These are phyloP conservation scores for Triops cancriformis DNA, from an alignment of 1,140 invertebrate species.

Conservation along the genomic window DNA sequence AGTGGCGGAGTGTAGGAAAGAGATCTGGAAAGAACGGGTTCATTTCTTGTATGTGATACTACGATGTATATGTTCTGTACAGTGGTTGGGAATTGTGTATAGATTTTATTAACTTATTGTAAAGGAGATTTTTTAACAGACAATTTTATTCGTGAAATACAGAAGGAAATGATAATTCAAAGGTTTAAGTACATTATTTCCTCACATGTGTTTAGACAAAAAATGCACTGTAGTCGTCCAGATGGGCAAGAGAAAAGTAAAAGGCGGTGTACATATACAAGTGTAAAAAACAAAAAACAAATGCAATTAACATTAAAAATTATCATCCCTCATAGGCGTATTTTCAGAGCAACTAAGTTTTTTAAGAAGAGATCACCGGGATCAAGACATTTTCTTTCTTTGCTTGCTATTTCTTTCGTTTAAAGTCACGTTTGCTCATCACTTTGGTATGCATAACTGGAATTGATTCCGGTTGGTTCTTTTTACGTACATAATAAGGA, in stretches of 20 bases:
- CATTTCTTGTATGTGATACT: neutral
- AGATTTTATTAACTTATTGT: neutral
- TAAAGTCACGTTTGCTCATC: neutral
- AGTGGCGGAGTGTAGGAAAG: too few relatives aligned
- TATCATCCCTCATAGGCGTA: neutral
- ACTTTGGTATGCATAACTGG: neutral
- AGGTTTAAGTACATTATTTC: neutral
- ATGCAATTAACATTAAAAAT: neutral
- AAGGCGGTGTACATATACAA: neutral
- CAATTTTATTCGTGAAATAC: neutral
- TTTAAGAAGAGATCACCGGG: constrained; percentile 2
- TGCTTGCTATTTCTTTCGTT: neutral
- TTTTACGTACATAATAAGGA: neutral
- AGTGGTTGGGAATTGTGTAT: neutral
- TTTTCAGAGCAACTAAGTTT: neutral
- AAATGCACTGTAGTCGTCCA: neutral
- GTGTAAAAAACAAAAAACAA: neutral
- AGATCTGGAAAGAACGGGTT: neutral
- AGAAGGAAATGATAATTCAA: neutral
- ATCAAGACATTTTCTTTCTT: neutral
- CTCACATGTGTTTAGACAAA: neutral
- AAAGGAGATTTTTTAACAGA: neutral
- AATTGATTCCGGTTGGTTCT: neutral
- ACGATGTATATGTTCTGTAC: neutral
- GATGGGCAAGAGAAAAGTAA: neutral